These are phyloP conservation scores for Notocelia uddmanniana DNA, from an alignment of 2,888 invertebrate species.

Conservation along the genomic window DNA sequence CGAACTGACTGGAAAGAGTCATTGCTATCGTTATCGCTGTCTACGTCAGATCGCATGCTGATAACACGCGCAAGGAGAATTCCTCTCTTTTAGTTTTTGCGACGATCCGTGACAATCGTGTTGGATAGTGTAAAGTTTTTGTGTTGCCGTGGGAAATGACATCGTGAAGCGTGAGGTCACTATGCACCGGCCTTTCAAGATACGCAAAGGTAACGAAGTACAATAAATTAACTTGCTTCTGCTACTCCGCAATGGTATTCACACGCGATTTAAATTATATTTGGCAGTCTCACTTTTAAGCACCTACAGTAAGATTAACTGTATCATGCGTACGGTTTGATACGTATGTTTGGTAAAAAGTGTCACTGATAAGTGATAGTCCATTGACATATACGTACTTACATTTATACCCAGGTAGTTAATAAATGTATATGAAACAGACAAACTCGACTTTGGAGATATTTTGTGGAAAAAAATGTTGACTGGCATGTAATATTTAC, in stretches of 20 bases:
- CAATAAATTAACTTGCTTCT: not conserved
- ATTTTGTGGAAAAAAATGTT: too few species aligned
- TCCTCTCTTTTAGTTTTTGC: conserved; percentile 63
- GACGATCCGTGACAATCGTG: conserved; percentile 58
- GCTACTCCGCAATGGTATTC: too few species aligned
- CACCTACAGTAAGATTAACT: not conserved
- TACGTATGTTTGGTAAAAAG: not conserved
- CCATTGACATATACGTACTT: not conserved
- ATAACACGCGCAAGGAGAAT: conserved; percentile 58
- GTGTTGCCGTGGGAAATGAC: conserved; percentile 60
- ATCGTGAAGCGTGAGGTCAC: conserved; percentile 50
- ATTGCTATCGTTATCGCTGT: conserved; percentile 60
- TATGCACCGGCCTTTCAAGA: conserved; percentile 65
- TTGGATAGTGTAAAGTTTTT: conserved; percentile 58
- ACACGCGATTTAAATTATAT: too few species aligned
- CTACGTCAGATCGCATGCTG: conserved; percentile 66
- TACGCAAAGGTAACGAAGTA: conserved; percentile 58
- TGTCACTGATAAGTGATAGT: not conserved
- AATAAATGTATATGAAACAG: too few species aligned
- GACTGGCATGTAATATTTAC: too few species aligned
- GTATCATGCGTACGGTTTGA: not conserved
- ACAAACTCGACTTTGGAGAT: not conserved
- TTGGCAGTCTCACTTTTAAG: not conserved
- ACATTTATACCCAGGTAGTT: too few species aligned
- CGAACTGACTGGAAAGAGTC: conserved; percentile 48